Conservation (phyloP, 2,113 vertebrate genomes). For the Dendropsophus ebraccatus region DNA sequence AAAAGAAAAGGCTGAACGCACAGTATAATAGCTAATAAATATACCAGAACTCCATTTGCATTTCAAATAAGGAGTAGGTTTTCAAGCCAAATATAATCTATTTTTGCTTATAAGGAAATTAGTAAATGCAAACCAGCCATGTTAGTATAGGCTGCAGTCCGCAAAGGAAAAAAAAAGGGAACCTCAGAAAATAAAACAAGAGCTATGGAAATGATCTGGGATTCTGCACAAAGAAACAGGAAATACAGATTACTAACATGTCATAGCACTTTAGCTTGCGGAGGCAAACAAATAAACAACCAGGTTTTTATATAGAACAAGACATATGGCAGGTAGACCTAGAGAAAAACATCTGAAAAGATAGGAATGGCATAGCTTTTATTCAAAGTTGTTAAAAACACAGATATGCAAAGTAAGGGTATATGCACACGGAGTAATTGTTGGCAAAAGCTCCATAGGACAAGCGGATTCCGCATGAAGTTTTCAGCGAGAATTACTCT, state of each 20-base stretch:
- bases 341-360: neutral
- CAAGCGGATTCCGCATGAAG: no score
- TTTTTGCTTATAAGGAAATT: conserved; percentile 52
- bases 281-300: conserved; percentile 27
- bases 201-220: conserved; percentile 36
- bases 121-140: conserved; percentile 36
- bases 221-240: conserved; percentile 11
- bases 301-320: neutral
- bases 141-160: neutral
- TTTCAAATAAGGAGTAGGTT: conserved; percentile 26
- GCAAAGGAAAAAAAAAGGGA: conserved; percentile 12
- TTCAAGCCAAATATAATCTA: conserved; percentile 37
- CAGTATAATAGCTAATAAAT: neutral
- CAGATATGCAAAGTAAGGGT: neutral
- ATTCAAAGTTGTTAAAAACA: neutral
- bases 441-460: no score
- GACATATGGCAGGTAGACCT: neutral
- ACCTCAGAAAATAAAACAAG: conserved; percentile 23
- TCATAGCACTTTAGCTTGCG: neutral
- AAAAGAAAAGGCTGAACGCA: neutral
- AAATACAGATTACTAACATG: neutral
- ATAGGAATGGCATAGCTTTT: neutral
- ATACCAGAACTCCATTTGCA: conserved; percentile 25
- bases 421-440: no score
- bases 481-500: no score